These are phyloP conservation scores for Vanessa tameamea DNA, from an alignment of 1,140 invertebrate species.

Conservation along the genomic window DNA sequence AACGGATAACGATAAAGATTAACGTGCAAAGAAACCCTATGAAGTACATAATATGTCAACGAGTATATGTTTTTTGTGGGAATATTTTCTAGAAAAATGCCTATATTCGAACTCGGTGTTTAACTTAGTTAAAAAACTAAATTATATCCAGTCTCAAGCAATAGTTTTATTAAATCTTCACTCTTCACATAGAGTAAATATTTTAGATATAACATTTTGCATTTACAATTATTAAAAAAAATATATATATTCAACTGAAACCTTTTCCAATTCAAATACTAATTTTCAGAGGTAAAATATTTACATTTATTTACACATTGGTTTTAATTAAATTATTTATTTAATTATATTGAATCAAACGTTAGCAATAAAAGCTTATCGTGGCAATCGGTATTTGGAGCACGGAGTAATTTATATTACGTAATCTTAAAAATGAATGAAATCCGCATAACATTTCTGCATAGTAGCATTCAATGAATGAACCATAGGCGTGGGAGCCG, in stretches of 20 bases:
- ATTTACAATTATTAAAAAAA: too few relatives aligned
- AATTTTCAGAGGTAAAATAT: too few relatives aligned
- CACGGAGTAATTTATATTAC: neutral
- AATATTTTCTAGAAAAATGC: neutral
- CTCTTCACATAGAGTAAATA: too few relatives aligned
- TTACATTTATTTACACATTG: too few relatives aligned
- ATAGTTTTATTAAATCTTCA: too few relatives aligned
- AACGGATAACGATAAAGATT: slow-evolving; percentile 5
- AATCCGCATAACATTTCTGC: slow-evolving; percentile 14
- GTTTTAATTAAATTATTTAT: too few relatives aligned
- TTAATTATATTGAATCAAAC: too few relatives aligned
- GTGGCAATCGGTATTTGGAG: neutral
- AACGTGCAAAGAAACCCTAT: neutral
- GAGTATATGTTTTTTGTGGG: neutral
- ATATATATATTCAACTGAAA: too few relatives aligned
- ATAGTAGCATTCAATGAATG: slow-evolving; percentile 27
- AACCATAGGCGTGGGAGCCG: slow-evolving; percentile 16
- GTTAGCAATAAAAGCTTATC: neutral
- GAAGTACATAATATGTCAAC: neutral
- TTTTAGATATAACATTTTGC: too few relatives aligned
- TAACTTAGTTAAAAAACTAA: neutral
- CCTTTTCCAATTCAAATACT: too few relatives aligned
- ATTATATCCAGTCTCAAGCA: too few relatives aligned
- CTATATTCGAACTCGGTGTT: neutral
- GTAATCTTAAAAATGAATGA: slow-evolving; percentile 12